A percentile compares a stretch with the other conserved stretches of the same genome.
phyloP scores from a whole-genome alignment of 2,113 vertebrate genomes.

The Peromyscus maniculatus region DNA sequence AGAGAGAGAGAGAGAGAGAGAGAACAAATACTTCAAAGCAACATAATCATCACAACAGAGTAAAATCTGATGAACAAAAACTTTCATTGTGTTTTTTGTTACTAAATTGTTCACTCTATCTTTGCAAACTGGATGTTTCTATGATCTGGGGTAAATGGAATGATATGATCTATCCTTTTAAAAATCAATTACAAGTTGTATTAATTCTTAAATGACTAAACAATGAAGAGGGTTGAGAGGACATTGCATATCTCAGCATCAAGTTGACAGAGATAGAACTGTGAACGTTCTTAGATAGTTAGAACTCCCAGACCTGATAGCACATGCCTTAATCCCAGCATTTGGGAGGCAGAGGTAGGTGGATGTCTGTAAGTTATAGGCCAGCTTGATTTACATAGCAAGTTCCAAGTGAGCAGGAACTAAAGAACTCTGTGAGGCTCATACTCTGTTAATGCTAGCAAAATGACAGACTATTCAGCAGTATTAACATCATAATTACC shows the following conservation, averaged over 20 bases:
- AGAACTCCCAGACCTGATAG: background rate
- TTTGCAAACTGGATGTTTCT: background rate
- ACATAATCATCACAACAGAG: background rate
- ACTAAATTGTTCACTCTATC: constrained; percentile 4
- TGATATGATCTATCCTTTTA: background rate
- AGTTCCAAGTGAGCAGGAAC: background rate
- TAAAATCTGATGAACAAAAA: constrained; percentile 43
- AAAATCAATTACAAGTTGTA: constrained; percentile 18
- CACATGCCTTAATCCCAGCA: background rate
- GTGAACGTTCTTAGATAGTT: constrained; percentile 44
- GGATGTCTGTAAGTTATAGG: background rate
- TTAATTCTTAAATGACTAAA: constrained; percentile 47
- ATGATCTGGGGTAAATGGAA: constrained; percentile 18
- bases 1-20: no score
- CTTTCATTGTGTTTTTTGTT: background rate
- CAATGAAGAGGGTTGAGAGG: constrained; percentile 44
- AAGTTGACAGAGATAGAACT: background rate
- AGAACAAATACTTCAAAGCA: constrained; percentile 31
- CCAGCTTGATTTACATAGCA: background rate
- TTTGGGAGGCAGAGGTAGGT: background rate
- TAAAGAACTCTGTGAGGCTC: background rate
- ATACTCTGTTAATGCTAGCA: constrained; percentile 11
- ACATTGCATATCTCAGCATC: constrained; percentile 19
- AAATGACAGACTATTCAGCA: constrained; percentile 30
- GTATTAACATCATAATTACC: constrained; percentile 32